Evolutionary conservation across 2,888 invertebrate genomes (phyloP).

Genomic region (Odontocolon sp.): DNA sequence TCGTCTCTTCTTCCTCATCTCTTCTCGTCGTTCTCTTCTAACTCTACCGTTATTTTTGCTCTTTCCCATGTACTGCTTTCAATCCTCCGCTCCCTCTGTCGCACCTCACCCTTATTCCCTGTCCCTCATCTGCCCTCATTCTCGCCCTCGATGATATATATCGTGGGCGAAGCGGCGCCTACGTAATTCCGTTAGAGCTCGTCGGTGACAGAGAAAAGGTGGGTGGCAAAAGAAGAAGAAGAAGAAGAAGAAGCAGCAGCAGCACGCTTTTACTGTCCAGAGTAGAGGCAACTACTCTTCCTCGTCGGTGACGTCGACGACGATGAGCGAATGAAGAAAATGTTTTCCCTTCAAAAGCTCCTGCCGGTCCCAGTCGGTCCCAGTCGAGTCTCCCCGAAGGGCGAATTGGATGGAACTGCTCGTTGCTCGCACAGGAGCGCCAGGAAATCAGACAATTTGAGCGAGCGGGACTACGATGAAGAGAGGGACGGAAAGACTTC

Average conservation of each 20-base stretch:
- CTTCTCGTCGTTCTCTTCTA: background rate
- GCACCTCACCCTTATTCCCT: slow-evolving; percentile 15
- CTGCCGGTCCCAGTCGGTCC: slow-evolving; percentile 1
- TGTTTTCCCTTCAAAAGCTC: slow-evolving; percentile 29
- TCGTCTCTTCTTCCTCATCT: background rate
- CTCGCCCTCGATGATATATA: slow-evolving; percentile 34
- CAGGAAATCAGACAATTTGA: slow-evolving; percentile 38
- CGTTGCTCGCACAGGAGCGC: background rate
- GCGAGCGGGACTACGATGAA: slow-evolving; percentile 47
- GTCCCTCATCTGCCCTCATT: background rate
- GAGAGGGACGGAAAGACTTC: slow-evolving; percentile 57
- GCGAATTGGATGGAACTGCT: background rate
- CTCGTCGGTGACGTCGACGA: background rate
- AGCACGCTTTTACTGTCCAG: slow-evolving; percentile 10
- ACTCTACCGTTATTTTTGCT: background rate
- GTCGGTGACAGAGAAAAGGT: slow-evolving; percentile 43
- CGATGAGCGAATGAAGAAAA: slow-evolving; percentile 15
- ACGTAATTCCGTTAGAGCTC: slow-evolving; percentile 70
- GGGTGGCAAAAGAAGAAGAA: slow-evolving; percentile 1
- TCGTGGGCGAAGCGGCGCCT: slow-evolving; percentile 66
- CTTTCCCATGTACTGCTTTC: background rate
- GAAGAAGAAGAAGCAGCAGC: slow-evolving; percentile 24
- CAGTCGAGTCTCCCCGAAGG: background rate
- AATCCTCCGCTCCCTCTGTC: slow-evolving; percentile 2
- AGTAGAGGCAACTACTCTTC: slow-evolving; percentile 5